phyloP scores from a whole-genome alignment of 2,888 invertebrate genomes.

The Thecophora atra region DNA sequence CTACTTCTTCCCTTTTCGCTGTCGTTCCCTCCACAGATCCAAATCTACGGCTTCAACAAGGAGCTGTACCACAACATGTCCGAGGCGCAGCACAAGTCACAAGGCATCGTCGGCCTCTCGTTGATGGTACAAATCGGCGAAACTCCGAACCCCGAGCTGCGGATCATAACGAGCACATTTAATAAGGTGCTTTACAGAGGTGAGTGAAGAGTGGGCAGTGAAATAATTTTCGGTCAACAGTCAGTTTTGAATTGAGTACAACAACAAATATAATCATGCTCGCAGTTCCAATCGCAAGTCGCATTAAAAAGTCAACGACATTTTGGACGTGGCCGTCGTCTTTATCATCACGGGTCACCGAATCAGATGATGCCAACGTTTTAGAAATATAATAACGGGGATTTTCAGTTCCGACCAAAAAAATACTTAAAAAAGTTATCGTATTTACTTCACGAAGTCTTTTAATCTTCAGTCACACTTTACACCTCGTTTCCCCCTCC shows the following conservation, averaged over 20 bases:
- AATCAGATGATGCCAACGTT: slow-evolving; percentile 34
- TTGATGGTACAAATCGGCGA: slow-evolving; percentile 94
- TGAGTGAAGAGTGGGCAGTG: slow-evolving; percentile 65
- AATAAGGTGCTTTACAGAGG: slow-evolving; percentile 87
- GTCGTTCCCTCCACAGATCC: slow-evolving; percentile 76
- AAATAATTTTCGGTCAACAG: neutral
- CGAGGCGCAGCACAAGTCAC: slow-evolving; percentile 95
- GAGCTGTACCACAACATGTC: slow-evolving; percentile 97
- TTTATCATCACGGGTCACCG: slow-evolving; percentile 32
- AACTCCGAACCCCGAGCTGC: slow-evolving; percentile 83
- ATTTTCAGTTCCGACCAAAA: slow-evolving; percentile 48
- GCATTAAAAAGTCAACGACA: slow-evolving; percentile 17
- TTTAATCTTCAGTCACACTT: neutral
- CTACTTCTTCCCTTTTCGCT: neutral
- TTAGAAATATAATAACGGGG: slow-evolving; percentile 42
- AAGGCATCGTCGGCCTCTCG: slow-evolving; percentile 94
- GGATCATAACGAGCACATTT: slow-evolving; percentile 87
- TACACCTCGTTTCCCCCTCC: neutral
- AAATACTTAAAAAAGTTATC: slow-evolving; percentile 33
- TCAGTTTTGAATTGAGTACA: neutral
- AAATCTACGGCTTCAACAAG: slow-evolving; percentile 95
- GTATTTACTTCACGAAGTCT: slow-evolving; percentile 1
- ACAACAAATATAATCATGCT: neutral
- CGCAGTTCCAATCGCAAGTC: slow-evolving; percentile 10
- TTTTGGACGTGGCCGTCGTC: slow-evolving; percentile 25